Base-by-base conservation (phyloP, 2,797 vertebrate genomes). In the Girardinus metallicus region DNA sequence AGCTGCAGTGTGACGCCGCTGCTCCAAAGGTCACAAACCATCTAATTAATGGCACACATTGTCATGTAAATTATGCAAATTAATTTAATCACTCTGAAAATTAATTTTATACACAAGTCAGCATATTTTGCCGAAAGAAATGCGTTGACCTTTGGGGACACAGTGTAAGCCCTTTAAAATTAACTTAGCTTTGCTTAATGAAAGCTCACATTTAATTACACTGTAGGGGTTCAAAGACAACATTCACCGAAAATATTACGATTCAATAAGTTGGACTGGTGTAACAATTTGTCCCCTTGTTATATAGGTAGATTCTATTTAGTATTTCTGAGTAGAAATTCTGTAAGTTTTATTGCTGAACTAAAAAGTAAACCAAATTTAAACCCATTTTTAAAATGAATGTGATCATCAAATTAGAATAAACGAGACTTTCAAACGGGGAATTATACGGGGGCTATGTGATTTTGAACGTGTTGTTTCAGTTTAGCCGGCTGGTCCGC, bases 111-210 rank as follows among this genome's bases (percentile, higher is more conserved):
- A 83, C 78, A 85, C 77, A 90, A 89, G 80, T 80, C 55, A 80
- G 76, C 76, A 41, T 18, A 73, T 91, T 87, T 88, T 79, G 31
- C 83, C 79, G 36, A n/a, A 79, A 85, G 81, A 75, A 83, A 84
- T 78, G 55, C 64, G 75, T 5, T 91, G 81, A 93, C 87, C 87
- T 92, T 88, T 87, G 18, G 62, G 83, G 77, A 77, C 83, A 83
- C 76, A 57, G 16, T 43, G 34, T 70, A 73, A 13, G 60, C 60
- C 77, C 84, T 87, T 89, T 87, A 74, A 87, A 75, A 88, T 89
- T 85, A 78, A 79, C 71, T 75, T 66, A 83, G 66, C 49, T 80
- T 80, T 74, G 16, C 68, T 81, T 79, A 68, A 79, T 87, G 57
- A 84, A 75, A 77, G 26, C 51, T 43, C 57, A 26, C 75, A 81